Percentiles rank a stretch among this genome's conserved stretches.
These are phyloP conservation scores for Megaptera novaeangliae DNA, from an alignment of 2,113 vertebrate genomes.

Conservation along the genomic window DNA sequence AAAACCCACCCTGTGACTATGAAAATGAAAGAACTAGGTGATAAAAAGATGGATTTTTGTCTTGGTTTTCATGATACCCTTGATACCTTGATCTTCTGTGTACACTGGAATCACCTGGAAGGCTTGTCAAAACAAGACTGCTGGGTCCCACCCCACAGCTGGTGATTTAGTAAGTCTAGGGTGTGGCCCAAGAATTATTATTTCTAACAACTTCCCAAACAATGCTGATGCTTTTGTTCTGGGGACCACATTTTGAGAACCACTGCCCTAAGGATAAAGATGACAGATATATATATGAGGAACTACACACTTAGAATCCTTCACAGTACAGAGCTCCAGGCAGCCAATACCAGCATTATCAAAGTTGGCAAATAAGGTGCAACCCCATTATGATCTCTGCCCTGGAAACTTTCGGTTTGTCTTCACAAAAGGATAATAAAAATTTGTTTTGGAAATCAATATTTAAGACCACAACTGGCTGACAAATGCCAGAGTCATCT, in stretches of 20 bases:
- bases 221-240: not conserved
- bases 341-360: not conserved
- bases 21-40: not conserved
- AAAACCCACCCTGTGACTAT: not conserved
- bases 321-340: not conserved
- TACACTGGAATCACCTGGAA: not conserved
- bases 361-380: not conserved
- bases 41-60: not conserved
- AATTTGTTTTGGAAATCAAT: conserved; percentile 2
- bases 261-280: not conserved
- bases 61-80: not conserved
- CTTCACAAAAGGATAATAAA: not conserved
- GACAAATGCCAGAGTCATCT: conserved; percentile 11
- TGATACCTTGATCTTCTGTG: not conserved
- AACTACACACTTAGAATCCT: not conserved
- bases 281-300: not conserved
- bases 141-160: not conserved
- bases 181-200: not conserved
- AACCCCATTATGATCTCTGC: not conserved
- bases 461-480: not conserved
- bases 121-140: not conserved
- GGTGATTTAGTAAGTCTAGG: not conserved
- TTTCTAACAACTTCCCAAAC: not conserved
- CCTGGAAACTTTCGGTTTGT: not conserved
- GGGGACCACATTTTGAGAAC: not conserved